phyloP scores from a whole-genome alignment of 2,113 vertebrate species.

The Numida meleagris region DNA sequence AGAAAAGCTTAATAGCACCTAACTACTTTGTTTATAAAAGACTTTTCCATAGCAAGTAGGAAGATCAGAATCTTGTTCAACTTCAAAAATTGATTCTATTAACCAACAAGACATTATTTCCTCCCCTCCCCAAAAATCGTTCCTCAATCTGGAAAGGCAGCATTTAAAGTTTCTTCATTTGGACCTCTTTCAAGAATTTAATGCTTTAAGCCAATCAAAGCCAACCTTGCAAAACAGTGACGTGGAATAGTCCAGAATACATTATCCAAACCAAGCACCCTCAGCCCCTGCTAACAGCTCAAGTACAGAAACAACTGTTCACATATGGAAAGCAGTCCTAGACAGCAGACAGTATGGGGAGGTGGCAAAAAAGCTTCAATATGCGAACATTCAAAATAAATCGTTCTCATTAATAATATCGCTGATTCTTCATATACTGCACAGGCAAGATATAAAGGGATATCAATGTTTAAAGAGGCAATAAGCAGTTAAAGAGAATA shows the following conservation, averaged over 20 bases:
- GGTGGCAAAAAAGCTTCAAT: background rate
- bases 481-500: background rate
- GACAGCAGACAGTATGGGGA: background rate
- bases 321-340: background rate
- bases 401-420: background rate
- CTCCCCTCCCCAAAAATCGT: background rate
- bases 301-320: background rate
- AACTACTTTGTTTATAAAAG: background rate
- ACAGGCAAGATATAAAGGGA: background rate
- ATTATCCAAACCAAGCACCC: background rate
- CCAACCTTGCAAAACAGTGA: background rate
- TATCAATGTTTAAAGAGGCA: slow-evolving; percentile 15
- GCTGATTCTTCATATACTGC: background rate
- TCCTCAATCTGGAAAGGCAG: background rate
- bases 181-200: background rate
- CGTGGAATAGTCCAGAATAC: background rate
- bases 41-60: background rate
- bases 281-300: background rate
- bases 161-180: background rate
- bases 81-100: slow-evolving; percentile 7
- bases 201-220: background rate
- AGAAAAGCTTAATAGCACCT: background rate
- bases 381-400: background rate
- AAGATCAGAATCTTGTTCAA: slow-evolving; percentile 18
- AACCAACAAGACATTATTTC: background rate